A percentile compares a stretch with the other conserved stretches of the same genome.
Evolutionary conservation across 1,140 invertebrate genomes (phyloP).

Genomic region (Pseudoatta argentina): DNA sequence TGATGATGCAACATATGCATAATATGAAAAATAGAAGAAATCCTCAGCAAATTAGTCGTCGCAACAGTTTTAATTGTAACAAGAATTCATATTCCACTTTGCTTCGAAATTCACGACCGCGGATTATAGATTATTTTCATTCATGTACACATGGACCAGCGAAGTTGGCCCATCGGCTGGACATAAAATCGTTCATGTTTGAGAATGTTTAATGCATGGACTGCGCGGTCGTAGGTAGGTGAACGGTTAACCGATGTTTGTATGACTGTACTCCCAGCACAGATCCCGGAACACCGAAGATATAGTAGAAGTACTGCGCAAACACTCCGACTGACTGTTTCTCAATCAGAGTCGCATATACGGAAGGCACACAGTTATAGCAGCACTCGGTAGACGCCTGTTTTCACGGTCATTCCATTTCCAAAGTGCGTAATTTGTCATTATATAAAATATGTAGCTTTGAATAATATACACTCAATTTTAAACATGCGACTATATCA

Average conservation of each 20-base stretch:
- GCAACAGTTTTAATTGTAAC: slow-evolving; percentile 39
- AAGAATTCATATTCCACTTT: not conserved
- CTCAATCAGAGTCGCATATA: slow-evolving; percentile 69
- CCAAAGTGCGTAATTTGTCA: slow-evolving; percentile 48
- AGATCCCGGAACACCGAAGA: slow-evolving; percentile 55
- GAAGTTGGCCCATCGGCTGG: slow-evolving; percentile 32
- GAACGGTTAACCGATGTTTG: slow-evolving; percentile 69
- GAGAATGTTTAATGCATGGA: slow-evolving; percentile 78
- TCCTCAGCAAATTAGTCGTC: not conserved
- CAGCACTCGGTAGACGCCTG: slow-evolving; percentile 20
- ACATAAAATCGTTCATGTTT: slow-evolving; percentile 65
- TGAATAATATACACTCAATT: slow-evolving; percentile 18
- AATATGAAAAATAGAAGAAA: not conserved
- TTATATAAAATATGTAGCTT: slow-evolving; percentile 26
- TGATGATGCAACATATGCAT: not conserved
- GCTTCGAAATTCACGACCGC: slow-evolving; percentile 35
- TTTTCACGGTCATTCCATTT: slow-evolving; percentile 51
- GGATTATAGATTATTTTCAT: slow-evolving; percentile 30
- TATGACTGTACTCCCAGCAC: slow-evolving; percentile 59
- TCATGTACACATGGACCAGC: not conserved
- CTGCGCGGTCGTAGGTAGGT: slow-evolving; percentile 64
- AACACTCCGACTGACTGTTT: slow-evolving; percentile 74
- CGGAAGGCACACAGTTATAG: slow-evolving; percentile 48
- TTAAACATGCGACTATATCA: slow-evolving; percentile 33
- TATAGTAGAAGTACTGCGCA: slow-evolving; percentile 76